Evolutionary conservation across 2,113 vertebrate species (phyloP), one percentile per base, ranked within the genome.

Genomic region (Pedionomus torquatus): DNA sequence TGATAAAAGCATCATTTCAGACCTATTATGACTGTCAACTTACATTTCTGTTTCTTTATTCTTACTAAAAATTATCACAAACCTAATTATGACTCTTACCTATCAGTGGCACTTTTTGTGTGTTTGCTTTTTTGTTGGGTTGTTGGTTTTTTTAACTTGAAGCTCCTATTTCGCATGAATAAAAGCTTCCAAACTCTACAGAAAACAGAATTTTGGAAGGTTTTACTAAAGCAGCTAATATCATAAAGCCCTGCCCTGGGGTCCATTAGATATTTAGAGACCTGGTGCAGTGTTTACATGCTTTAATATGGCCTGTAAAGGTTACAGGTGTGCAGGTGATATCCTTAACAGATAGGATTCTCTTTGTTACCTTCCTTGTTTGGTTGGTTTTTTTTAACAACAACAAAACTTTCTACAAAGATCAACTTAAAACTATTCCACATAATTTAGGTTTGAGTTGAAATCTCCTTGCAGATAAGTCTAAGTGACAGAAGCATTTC

Each of bases 401-500:
- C 43, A 33, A 46, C 41, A 9, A 7, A 46, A 23, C 46, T 57
- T 65, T 30, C 60, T 52, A 57, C 21, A 57, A 87, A 92, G 48
- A 90, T 86, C 31, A 90, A 23, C 25, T 94, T 20, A 23, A 83
- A 91, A 51, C 17, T 89, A 39, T 44, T 86, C 44, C 35, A 82
- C 9, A 14, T 17, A 71, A 74, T 78, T 77, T 69, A 63, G 17
- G 69, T 57, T 57, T 95, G 91, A 60, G 60, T 52, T 97, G 75
- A 49, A 93, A 51, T 83, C 76, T 76, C 89, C 71, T 87, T 60
- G 39, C 82, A 79, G 84, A n/a, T 57, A 64, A 83, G 30, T n/a
- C 48, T 54, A 97, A 96, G 84, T 63, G 78, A 94, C 74, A 76
- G 79, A 87, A 94, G 69, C 43, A 69, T 11, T 83, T 63, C 65